Percentiles rank a stretch among this genome's conserved stretches.
phyloP scores from a whole-genome alignment of 2,797 vertebrate genomes.

The Diplodus sargus region DNA sequence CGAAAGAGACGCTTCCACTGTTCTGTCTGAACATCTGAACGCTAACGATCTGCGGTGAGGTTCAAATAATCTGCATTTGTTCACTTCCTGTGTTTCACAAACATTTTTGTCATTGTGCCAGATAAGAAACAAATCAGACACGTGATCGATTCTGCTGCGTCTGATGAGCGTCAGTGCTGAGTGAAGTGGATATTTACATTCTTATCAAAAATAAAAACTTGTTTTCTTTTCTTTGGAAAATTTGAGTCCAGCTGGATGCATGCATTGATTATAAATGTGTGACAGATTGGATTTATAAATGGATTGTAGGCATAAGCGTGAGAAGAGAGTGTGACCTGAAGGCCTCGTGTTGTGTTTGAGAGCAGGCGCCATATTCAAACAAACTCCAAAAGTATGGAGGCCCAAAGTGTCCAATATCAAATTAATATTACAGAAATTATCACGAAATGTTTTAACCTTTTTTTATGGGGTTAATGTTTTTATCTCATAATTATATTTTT shows the following conservation, averaged over 20 bases:
- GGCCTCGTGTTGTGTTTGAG: background rate
- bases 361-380: background rate
- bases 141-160: conserved; percentile 12
- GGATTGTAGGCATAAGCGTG: conserved; percentile 8
- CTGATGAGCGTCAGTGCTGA: background rate
- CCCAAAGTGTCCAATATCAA: conserved; percentile 7
- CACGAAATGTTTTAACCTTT: background rate
- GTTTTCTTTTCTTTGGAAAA: conserved; percentile 37
- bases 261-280: conserved; percentile 29
- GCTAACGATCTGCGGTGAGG: accelerated
- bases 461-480: background rate
- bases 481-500: background rate
- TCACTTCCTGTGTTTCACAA: background rate
- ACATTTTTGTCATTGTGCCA: background rate
- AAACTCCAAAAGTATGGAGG: background rate
- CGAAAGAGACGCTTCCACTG: conserved; percentile 20
- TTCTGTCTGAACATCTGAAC: background rate
- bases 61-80: background rate
- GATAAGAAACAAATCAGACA: background rate
- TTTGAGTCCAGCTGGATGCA: conserved; percentile 17
- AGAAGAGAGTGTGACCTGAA: conserved; percentile 24
- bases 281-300: conserved; percentile 12
- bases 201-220: conserved; percentile 30
- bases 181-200: conserved; percentile 32
- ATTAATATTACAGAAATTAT: background rate